Base-by-base conservation (phyloP, 1,140 invertebrate species). In the Drosophila simulans region DNA sequence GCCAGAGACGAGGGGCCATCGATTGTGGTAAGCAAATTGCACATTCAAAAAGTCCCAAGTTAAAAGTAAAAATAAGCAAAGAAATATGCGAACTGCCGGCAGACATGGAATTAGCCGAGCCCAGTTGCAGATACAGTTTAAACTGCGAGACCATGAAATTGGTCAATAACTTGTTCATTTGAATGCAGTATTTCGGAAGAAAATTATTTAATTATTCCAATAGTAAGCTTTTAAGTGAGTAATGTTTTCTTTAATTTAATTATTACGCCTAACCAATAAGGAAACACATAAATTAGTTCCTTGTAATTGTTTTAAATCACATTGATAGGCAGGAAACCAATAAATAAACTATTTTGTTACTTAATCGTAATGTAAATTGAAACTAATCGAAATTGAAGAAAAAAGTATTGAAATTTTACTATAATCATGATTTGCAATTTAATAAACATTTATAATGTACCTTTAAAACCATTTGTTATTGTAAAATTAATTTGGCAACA, bases 11-110 rank as follows among this genome's bases (percentile, higher is more conserved):
- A 27, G 52, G 42, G 51, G 39, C 48, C 43, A 48, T 58, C 39
- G 73, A 77, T 68, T 77, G 74, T 69, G 73, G 74, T 77, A 77
- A 77, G 73, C 74, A 77, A 77, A 77, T 77, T 77, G 72, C 72
- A 66, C 62, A 66, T 76, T 66, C 72, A 52, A 27, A 76, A 58
- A 76, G 53, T 75, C 49, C 34, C 64, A 27, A 70, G 42, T 27
- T 57, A 70, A 70, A 70, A 70, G 51, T 70, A 70, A 70, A 70
- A 70, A 69, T 69, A 70, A 69, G 64, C 66, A 70, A 69, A 56
- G 42, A 70, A 70, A 69, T 70, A 70, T 69, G 66, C 66, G 66
- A 69, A 25, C 42, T 45, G 49, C 63, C 40, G 7, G 52, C 40
- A 43, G 51, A 55, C 60, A 43, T 25, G 51, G 25, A 63, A 56